These are phyloP conservation scores for Notodonta dromedarius DNA, from an alignment of 2,888 invertebrate genomes.

Conservation along the genomic window DNA sequence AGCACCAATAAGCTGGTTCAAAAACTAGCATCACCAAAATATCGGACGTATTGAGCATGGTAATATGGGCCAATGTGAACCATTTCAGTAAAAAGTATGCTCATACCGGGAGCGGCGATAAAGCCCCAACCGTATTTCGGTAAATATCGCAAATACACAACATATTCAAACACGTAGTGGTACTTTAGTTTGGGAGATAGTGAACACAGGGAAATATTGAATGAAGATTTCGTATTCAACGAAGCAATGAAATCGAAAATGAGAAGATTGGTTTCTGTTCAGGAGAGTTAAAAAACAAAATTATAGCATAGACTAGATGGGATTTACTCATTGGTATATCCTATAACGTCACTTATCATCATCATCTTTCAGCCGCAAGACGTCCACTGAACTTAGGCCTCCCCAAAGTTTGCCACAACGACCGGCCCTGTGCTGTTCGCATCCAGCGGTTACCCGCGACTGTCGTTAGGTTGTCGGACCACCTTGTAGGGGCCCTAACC, in stretches of 20 bases:
- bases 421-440: too few relatives aligned
- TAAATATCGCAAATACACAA: constrained; percentile 30
- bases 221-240: constrained; percentile 18
- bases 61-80: constrained; percentile 14
- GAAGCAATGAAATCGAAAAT: constrained; percentile 15
- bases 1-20: constrained; percentile 1
- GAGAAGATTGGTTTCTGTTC: background rate
- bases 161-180: constrained; percentile 34
- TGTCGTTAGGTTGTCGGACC: too few relatives aligned
- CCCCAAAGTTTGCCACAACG: too few relatives aligned
- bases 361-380: too few relatives aligned
- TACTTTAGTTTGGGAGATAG: constrained; percentile 23
- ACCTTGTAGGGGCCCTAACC: too few relatives aligned
- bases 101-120: constrained; percentile 21
- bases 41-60: constrained; percentile 10
- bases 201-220: constrained; percentile 19
- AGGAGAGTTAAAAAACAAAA: background rate
- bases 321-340: too few relatives aligned
- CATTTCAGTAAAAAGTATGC: constrained; percentile 20
- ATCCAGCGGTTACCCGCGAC: too few relatives aligned
- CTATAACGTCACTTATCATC: too few relatives aligned
- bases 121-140: constrained; percentile 19
- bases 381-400: too few relatives aligned
- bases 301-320: too few relatives aligned
- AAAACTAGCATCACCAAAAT: constrained; percentile 3